Evolutionary conservation across 2,113 vertebrate species (phyloP).

Genomic region (Ramphastos sulfuratus): DNA sequence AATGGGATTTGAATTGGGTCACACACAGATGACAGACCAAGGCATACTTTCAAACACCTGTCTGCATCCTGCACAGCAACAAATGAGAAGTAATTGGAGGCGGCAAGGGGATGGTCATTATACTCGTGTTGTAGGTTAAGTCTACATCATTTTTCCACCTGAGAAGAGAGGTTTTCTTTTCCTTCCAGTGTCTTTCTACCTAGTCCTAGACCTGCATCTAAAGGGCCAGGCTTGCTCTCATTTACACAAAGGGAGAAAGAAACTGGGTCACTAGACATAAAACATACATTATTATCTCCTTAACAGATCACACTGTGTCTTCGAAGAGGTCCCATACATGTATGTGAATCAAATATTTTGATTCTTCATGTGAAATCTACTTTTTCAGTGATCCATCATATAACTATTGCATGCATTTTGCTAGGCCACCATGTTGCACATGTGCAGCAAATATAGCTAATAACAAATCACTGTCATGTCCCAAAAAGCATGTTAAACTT

Average conservation of each 20-base stretch:
- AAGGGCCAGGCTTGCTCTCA: background rate
- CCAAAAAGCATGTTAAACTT: conserved; percentile 44
- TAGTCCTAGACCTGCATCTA: background rate
- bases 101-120: background rate
- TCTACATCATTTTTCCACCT: background rate
- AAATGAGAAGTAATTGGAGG: background rate
- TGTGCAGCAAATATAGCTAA: conserved; percentile 48
- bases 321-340: conserved; percentile 43
- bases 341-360: conserved; percentile 38
- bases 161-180: background rate
- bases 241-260: background rate
- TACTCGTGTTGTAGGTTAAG: fast-evolving
- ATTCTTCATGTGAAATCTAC: conserved; percentile 50
- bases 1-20: background rate
- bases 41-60: fast-evolving
- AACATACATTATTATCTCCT: conserved; percentile 39
- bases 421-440: conserved; percentile 41
- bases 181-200: background rate
- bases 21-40: background rate
- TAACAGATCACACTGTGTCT: conserved; percentile 42
- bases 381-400: conserved; percentile 42
- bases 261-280: background rate
- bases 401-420: conserved; percentile 43
- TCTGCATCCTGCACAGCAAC: background rate
- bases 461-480: conserved; percentile 27